A percentile compares a stretch with the other conserved stretches of the same genome.
Conservation (phyloP, 2,797 vertebrate genomes). For the Mus spretus region DNA sequence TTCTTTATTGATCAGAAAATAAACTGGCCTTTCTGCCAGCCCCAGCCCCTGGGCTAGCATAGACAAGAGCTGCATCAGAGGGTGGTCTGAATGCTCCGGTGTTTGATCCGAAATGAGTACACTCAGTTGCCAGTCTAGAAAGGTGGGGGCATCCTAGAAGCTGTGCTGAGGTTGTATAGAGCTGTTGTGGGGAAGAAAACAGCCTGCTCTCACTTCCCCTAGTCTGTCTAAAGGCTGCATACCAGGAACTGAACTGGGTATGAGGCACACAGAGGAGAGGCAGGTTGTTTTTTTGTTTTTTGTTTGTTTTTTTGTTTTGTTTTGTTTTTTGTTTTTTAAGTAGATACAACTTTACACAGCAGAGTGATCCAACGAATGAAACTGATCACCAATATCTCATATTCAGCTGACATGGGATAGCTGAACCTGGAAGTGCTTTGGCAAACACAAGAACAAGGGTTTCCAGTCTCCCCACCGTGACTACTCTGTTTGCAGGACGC, state of each 20-base stretch:
- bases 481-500: fast-evolving
- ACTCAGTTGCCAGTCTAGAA: not conserved
- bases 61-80: fast-evolving
- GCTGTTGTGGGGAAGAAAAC: not conserved
- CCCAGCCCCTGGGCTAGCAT: fast-evolving
- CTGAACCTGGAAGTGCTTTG: fast-evolving
- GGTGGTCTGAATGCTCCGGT: fast-evolving
- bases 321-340: not conserved
- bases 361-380: not conserved
- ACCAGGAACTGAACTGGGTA: not conserved
- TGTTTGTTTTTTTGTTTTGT: not conserved
- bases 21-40: not conserved
- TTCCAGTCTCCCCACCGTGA: fast-evolving
- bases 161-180: fast-evolving
- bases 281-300: not conserved
- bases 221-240: fast-evolving
- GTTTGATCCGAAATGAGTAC: not conserved
- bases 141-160: fast-evolving
- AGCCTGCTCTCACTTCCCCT: constrained; percentile 47
- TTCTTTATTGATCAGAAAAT: not conserved
- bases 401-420: fast-evolving
- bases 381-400: fast-evolving
- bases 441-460: fast-evolving
- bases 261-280: fast-evolving
- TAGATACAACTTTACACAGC: fast-evolving